Percentiles rank a stretch among this genome's conserved stretches.
These are phyloP conservation scores for Tragelaphus scriptus DNA, from an alignment of 2,113 vertebrate genomes.

Conservation along the genomic window DNA sequence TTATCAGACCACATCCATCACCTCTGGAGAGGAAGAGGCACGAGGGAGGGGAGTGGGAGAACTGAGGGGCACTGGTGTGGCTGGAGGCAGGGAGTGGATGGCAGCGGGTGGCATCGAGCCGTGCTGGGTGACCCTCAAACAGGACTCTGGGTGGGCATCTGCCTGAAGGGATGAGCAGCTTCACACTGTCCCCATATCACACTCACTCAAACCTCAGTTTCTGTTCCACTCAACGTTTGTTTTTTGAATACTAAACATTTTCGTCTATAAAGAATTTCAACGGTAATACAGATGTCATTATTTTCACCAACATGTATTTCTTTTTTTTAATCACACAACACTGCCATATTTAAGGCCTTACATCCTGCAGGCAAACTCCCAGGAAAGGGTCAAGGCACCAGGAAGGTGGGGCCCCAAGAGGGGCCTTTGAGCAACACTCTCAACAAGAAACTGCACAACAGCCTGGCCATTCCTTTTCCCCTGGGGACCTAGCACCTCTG, in stretches of 20 bases:
- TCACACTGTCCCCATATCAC: background rate
- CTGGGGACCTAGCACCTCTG: rapidly evolving
- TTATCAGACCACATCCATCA: background rate
- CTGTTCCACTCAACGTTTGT: background rate
- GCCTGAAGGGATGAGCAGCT: background rate
- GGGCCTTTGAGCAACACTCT: background rate
- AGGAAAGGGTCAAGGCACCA: background rate
- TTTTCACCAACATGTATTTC: background rate
- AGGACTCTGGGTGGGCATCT: background rate
- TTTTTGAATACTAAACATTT: background rate
- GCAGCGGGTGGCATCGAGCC: rapidly evolving
- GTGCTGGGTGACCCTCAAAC: rapidly evolving
- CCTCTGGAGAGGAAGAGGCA: background rate
- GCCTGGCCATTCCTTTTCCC: rapidly evolving
- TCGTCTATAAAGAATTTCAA: background rate
- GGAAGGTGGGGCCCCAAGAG: too few relatives aligned
- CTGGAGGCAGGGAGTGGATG: rapidly evolving
- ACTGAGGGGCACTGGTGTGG: rapidly evolving
- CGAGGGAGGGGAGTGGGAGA: rapidly evolving
- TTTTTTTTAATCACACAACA: background rate
- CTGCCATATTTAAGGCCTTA: background rate
- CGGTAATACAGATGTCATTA: background rate
- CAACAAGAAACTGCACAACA: background rate
- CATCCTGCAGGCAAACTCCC: background rate
- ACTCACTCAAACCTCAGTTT: background rate